These are phyloP conservation scores for Dermatemys mawii DNA, from an alignment of 2,113 vertebrate genomes.

Conservation along the genomic window DNA sequence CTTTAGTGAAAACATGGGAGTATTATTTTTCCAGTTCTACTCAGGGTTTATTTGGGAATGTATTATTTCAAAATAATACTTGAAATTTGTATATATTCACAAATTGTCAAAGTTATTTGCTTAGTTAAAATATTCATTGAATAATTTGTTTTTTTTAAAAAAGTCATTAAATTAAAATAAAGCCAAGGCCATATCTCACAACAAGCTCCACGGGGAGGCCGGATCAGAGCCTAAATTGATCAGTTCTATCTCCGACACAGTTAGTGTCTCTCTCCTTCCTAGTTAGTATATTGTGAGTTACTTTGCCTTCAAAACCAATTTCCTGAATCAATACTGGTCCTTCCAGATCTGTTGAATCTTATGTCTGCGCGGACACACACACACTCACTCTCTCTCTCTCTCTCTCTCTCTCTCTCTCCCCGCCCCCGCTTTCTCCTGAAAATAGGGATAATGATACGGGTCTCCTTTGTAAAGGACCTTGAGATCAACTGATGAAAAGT, in stretches of 20 bases:
- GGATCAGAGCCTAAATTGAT: not conserved
- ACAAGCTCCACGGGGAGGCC: not conserved
- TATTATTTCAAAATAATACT: too few relatives aligned
- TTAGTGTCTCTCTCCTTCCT: not conserved
- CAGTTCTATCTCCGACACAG: not conserved
- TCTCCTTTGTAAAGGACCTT: too few relatives aligned
- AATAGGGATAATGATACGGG: too few relatives aligned
- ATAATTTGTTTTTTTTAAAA: conserved; percentile 31
- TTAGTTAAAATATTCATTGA: conserved; percentile 16
- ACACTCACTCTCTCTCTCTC: too few relatives aligned
- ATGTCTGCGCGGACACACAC: too few relatives aligned
- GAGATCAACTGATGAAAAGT: too few relatives aligned
- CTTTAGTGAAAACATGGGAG: not conserved
- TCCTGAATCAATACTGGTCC: not conserved
- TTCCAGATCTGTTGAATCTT: too few relatives aligned
- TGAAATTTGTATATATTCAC: not conserved
- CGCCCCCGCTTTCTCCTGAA: too few relatives aligned
- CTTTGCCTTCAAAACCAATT: not conserved
- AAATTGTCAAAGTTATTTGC: not conserved
- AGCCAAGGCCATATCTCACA: conserved; percentile 31
- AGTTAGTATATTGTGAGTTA: not conserved
- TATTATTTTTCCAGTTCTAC: not conserved
- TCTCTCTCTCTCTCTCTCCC: too few relatives aligned
- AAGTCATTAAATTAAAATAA: conserved; percentile 31
- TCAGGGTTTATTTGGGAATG: too few relatives aligned